Conservation (phyloP, 2,888 invertebrate genomes). For the Coronaproctus castanopsis region DNA sequence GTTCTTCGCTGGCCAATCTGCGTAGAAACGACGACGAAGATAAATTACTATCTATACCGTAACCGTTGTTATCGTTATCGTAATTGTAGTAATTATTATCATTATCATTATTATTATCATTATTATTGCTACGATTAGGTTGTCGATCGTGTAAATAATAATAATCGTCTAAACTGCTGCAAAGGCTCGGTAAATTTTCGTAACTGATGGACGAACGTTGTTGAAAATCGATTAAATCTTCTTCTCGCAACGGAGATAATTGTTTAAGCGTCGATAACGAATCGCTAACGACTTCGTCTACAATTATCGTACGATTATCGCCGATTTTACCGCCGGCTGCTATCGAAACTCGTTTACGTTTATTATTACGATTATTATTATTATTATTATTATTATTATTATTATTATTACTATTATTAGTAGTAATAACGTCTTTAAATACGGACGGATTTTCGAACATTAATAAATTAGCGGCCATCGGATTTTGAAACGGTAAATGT, state of each 20-base stretch:
- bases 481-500: conserved; percentile 24
- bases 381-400: background rate
- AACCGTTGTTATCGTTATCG: conserved; percentile 6
- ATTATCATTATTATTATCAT: too few species aligned
- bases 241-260: conserved; percentile 10
- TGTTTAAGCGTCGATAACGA: conserved; percentile 8
- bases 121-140: conserved; percentile 9
- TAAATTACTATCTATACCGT: background rate
- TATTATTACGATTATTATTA: background rate
- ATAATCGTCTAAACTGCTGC: conserved; percentile 16
- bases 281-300: conserved; percentile 15
- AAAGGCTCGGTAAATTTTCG: conserved; percentile 16
- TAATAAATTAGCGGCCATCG: conserved; percentile 2
- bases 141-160: conserved; percentile 14
- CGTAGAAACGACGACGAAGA: background rate
- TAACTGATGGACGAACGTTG: conserved; percentile 5
- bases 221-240: conserved; percentile 12
- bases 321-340: conserved; percentile 26
- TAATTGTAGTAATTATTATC: too few species aligned
- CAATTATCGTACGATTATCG: conserved; percentile 11
- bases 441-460: conserved; percentile 2
- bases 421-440: background rate
- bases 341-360: conserved; percentile 27
- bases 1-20: conserved; percentile 14
- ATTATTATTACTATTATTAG: background rate